Conservation (phyloP, 2,888 invertebrate genomes). For the Tetragnatha montana region DNA sequence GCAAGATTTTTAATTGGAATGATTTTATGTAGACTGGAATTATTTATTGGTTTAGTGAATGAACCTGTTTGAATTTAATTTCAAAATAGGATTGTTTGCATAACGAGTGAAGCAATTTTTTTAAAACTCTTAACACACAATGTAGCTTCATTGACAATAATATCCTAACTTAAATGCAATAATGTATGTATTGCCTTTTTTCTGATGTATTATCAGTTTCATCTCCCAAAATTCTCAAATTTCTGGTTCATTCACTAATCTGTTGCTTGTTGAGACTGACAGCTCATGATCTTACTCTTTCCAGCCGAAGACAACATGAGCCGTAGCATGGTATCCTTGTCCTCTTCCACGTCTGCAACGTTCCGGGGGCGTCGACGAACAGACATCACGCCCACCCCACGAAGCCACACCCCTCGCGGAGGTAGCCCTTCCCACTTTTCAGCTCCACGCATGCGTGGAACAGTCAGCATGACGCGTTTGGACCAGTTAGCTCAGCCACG, state of each 20-base stretch:
- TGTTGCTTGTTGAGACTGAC: neutral
- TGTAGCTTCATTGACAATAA: neutral
- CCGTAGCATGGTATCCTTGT: conserved; percentile 71
- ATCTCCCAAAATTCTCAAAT: neutral
- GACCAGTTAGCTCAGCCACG: conserved; percentile 88
- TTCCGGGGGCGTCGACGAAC: conserved; percentile 82
- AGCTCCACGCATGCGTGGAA: conserved; percentile 79
- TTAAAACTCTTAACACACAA: neutral
- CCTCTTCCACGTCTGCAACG: conserved; percentile 71
- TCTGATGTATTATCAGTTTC: neutral
- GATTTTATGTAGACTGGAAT: no score
- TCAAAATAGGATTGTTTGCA: neutral
- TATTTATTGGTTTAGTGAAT: no score
- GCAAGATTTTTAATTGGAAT: no score
- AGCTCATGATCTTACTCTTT: neutral
- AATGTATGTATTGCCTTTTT: conserved; percentile 2
- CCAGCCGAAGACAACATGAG: conserved; percentile 72
- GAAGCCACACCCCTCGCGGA: conserved; percentile 68
- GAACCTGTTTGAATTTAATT: no score
- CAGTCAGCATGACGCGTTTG: conserved; percentile 92
- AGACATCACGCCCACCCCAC: conserved; percentile 87
- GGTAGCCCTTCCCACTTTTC: conserved; percentile 27
- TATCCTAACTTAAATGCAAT: neutral
- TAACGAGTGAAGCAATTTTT: neutral
- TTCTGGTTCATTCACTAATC: neutral